Base-by-base conservation (phyloP, 2,113 vertebrate genomes). In the Polyodon spathula region DNA sequence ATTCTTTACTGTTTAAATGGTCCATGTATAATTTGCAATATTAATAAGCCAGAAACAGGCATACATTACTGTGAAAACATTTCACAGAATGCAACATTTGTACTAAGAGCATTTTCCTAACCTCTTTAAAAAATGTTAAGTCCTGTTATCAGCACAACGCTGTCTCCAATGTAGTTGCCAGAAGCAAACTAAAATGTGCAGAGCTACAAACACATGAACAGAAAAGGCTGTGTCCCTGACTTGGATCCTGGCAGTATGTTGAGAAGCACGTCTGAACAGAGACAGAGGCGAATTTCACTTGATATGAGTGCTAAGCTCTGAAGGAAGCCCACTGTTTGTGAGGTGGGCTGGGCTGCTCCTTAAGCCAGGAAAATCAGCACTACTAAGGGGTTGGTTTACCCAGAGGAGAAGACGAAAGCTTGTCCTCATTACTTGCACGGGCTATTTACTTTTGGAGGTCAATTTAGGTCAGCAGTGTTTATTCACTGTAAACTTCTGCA, bases 31-130 rank as follows among this genome's bases (percentile, higher is more conserved):
- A 59, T 51, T 27, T 15, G 41, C 39, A 38, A 40, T 16, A 9
- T 11, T 37, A 59, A 44, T 41, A 44, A 64, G 17, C 42, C 46
- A 58, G 63, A 52, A 54, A 59, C n/a, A n/a, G 8, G 15, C 15
- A 55, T 37, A 7, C 15, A 37, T 39, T 40, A 59, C 44, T 17
- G 38, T 54, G 58, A 57, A 64, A 53, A 58, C 40, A 15, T 17
- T 38, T 15, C 27, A 6, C 50, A 53, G 56, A 40, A 44, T 59
- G 63, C 40, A 27, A 43, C 51, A 52, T 64, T 54, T 64, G 57
- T 44, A n/a, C 17, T 27, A 52, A 46, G n/a, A 16, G 50, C 58
- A 58, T 16, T 17, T 39, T n/a, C 48, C 54, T 7, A 4, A n/a
- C 4, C 14, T 17, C 6, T 16, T 39, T 2, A 44, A 57, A 15